A percentile compares a stretch with the other conserved stretches of the same genome.
Conservation (phyloP, 2,888 invertebrate genomes). For the Diadegma fenestrale region DNA sequence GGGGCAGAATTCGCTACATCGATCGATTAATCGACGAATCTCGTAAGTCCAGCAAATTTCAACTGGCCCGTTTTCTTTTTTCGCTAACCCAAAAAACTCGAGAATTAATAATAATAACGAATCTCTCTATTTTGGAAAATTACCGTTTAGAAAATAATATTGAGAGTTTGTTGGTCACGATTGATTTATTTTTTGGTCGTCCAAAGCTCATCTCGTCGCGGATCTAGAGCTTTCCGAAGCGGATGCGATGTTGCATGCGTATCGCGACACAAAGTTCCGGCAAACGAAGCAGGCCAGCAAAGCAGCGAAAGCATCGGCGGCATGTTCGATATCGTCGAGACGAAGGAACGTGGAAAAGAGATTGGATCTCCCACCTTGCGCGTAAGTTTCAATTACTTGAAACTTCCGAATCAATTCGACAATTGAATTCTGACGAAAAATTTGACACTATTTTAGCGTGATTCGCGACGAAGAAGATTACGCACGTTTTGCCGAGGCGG, state of each 20-base stretch:
- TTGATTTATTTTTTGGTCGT: not conserved
- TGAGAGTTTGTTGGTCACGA: not conserved
- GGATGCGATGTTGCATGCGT: conserved; percentile 70
- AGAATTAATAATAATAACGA: not conserved
- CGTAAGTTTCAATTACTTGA: conserved; percentile 53
- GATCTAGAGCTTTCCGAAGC: conserved; percentile 70
- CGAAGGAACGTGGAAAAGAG: conserved; percentile 68
- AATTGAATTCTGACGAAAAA: not conserved
- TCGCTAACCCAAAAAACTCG: not conserved
- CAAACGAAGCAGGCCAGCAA: conserved; percentile 9
- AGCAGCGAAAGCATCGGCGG: not conserved
- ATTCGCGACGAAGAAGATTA: conserved; percentile 14
- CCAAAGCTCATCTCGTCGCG: conserved; percentile 68
- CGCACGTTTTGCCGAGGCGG: not conserved
- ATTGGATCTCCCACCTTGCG: conserved; percentile 68
- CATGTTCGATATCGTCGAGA: conserved; percentile 63
- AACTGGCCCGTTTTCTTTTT: not conserved
- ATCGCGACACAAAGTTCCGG: conserved; percentile 65
- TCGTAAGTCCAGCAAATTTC: conserved; percentile 61
- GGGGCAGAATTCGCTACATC: conserved; percentile 72
- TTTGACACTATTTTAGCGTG: not conserved
- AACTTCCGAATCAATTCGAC: not conserved
- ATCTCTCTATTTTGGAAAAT: not conserved
- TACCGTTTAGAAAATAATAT: not conserved
- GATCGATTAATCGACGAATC: conserved; percentile 72